phyloP scores from a whole-genome alignment of 2,888 invertebrate species.

The Sarcophaga caerulescens region DNA sequence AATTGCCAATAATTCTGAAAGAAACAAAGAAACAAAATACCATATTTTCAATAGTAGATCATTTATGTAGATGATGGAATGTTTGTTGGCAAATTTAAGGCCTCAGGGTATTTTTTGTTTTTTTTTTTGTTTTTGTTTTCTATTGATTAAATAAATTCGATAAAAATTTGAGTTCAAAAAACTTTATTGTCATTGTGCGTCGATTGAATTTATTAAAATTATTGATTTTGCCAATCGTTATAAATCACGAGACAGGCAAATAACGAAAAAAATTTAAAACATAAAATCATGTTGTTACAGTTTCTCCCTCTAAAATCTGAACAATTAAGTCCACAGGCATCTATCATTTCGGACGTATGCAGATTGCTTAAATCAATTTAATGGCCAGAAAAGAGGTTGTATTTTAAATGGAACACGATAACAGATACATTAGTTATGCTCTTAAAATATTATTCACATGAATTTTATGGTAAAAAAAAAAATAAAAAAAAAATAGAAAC shows the following conservation, averaged over 20 bases:
- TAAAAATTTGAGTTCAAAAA: too few relatives aligned
- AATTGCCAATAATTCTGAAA: too few relatives aligned
- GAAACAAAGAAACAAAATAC: neutral
- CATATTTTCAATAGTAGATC: neutral
- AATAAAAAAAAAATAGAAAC: too few relatives aligned
- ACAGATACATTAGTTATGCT: too few relatives aligned
- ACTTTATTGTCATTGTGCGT: too few relatives aligned
- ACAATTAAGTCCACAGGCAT: neutral
- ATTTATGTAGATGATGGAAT: neutral
- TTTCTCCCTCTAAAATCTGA: neutral
- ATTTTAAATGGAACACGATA: too few relatives aligned
- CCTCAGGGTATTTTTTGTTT: neutral
- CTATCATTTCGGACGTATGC: neutral
- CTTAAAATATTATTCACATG: neutral
- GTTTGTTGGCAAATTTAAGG: neutral
- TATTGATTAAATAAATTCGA: too few relatives aligned
- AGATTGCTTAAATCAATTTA: neutral
- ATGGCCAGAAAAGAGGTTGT: neutral
- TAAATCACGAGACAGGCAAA: too few relatives aligned
- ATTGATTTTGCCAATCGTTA: too few relatives aligned
- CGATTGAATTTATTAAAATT: too few relatives aligned
- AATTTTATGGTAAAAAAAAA: neutral
- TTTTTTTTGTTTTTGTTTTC: too few relatives aligned
- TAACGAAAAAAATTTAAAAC: neutral
- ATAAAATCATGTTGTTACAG: slow-evolving; percentile 18